Base-by-base conservation (phyloP, 2,797 vertebrate genomes). In the Typhlichthys eigenmanni region DNA sequence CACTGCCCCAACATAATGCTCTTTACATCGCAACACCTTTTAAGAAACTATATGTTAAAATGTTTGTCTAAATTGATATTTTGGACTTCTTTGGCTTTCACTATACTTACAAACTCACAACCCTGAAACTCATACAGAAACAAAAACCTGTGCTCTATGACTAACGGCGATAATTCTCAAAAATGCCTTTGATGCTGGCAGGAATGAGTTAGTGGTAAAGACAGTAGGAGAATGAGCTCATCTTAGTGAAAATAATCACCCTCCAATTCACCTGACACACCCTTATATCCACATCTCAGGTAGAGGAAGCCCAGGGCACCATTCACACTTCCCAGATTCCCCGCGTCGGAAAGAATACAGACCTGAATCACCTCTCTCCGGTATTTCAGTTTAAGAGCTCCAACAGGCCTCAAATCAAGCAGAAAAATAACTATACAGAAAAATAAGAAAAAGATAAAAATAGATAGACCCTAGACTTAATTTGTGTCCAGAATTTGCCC, bases 361-460 rank as follows among this genome's bases (percentile, higher is more conserved):
- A 58, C 56, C 13, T 58, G 56, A 58, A 14, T 58, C 43, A 46
- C 5, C 8, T 14, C 38, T 13, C 60, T 61, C 49, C 43, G 60
- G 34, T 51, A 51, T 60, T 60, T 48, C 16, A 14, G 32, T 11
- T 19, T 9, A 19, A 11, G 19, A 52, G 6, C 14, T 17, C 10
- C 19, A 10, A 24, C 50, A 29, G 24, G 24, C 24, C 24, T 29
- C 50, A 19, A 52, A 16, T 29, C 24, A 11, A 52, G 14, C 12
- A 54, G 11, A 54, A 12, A 54, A 10, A 54, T 54, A 54, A 29
- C 3, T 5, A 29, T 43, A 43, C 52, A 7, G 51, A 54, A 13
- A 54, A 24, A 29, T 29, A 29, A 29, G 24, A 19, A 32, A 19
- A 17, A 54, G 1, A 43, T 10, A 10, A 10, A 43, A 38, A 29